Base-by-base conservation (phyloP, 1,140 invertebrate species). In the Neotoxoptera formosana region DNA sequence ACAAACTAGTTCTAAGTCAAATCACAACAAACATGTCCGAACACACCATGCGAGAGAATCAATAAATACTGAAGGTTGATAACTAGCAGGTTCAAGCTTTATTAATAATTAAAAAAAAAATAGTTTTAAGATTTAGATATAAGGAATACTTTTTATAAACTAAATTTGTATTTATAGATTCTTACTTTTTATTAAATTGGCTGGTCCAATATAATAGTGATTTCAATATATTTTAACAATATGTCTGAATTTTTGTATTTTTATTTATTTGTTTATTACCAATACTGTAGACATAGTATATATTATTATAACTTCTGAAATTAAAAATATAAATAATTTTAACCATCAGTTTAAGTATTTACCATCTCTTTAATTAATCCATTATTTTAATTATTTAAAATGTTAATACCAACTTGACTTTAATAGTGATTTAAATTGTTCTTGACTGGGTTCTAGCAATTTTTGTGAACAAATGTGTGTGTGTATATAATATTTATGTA, bases 1-100 rank as follows among this genome's bases (percentile, higher is more conserved):
- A 95, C 97, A 97, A 25, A 98, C 97, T 48, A 97, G 97, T 94
- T 98, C 97, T 53, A 98, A 98, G 95, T 98, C 97, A 48, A 98
- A 98, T 96, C 97, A 98, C 94, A 98, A 98, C 94, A 98, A 98
- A 95, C 97, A 98, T 95, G 96, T 98, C 76, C 97, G 97, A 95
- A 98, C 98, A 94, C 98, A 98, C 95, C 97, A 98, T 95, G 97
- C 97, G 60, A 96, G 97, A 67, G 97, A 98, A 95, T 97, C 97
- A 36, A 96, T 98, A 93, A 98, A 97, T 94, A 97, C 97, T 17
- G 98, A 98, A 95, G 97, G 97, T 95, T 98, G 96, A 96, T 91
- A 76, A 34, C 14, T 45, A 25, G 36, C 6, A 2, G 1, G 2
- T 60, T 86, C 45, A 41, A 89, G 20, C 1, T 88, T 36, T 3